Evolutionary conservation across 2,888 invertebrate species (phyloP).

Genomic region (Luffia ferchaultella): DNA sequence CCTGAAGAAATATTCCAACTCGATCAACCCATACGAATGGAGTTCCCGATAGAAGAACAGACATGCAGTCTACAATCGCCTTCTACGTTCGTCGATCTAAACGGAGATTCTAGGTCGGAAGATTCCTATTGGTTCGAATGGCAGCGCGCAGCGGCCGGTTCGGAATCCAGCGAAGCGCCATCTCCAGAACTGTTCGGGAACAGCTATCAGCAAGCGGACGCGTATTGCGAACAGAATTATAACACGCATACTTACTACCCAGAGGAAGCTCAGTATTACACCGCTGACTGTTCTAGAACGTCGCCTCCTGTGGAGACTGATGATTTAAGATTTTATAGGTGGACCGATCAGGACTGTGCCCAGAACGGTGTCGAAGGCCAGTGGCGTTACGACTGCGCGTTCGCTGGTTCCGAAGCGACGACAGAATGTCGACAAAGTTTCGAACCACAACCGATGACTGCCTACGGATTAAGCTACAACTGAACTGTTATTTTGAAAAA

Average conservation of each 20-base stretch:
- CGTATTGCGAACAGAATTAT: slow-evolving; percentile 45
- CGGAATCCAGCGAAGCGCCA: slow-evolving; percentile 62
- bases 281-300: slow-evolving; percentile 37
- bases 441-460: slow-evolving; percentile 38
- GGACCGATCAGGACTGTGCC: slow-evolving; percentile 36
- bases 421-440: slow-evolving; percentile 45
- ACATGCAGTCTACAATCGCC: slow-evolving; percentile 66
- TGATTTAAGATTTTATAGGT: slow-evolving; percentile 46
- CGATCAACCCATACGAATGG: slow-evolving; percentile 74
- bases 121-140: slow-evolving; percentile 68
- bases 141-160: slow-evolving; percentile 51
- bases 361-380: slow-evolving; percentile 40
- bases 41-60: slow-evolving; percentile 60
- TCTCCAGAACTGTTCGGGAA: slow-evolving; percentile 62
- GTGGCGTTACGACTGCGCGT: slow-evolving; percentile 41
- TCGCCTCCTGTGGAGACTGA: slow-evolving; percentile 40
- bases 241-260: slow-evolving; percentile 44
- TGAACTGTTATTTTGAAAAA: slow-evolving; percentile 3
- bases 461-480: slow-evolving; percentile 32
- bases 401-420: slow-evolving; percentile 30
- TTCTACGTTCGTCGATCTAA: slow-evolving; percentile 75
- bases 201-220: slow-evolving; percentile 43
- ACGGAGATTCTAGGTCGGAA: slow-evolving; percentile 72
- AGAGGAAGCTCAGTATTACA: slow-evolving; percentile 51
- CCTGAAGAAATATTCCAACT: slow-evolving; percentile 82